A percentile compares a stretch with the other conserved stretches of the same genome.
These are phyloP conservation scores for Ophthalmolycus amberensis DNA, from an alignment of 2,113 vertebrate genomes.

Conservation along the genomic window DNA sequence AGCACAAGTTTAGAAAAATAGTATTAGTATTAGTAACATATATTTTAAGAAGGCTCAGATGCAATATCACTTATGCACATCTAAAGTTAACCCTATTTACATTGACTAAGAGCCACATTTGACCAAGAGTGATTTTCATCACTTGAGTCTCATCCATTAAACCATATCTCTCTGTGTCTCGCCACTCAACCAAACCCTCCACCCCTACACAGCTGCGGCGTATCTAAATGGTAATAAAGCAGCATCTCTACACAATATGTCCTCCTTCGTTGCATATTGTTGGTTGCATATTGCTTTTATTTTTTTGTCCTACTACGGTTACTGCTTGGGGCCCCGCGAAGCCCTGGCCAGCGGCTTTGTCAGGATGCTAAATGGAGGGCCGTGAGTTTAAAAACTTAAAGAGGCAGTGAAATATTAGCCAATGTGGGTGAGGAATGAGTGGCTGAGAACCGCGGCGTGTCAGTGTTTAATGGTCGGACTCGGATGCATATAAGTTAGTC, in stretches of 20 bases:
- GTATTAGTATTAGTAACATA: not conserved
- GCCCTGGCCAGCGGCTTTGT: conserved; percentile 78
- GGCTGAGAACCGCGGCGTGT: conserved; percentile 91
- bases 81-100: conserved; percentile 56
- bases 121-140: conserved; percentile 63
- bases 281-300: conserved; percentile 68
- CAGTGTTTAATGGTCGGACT: conserved; percentile 97
- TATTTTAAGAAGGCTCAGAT: conserved; percentile 23
- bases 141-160: conserved; percentile 73
- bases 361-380: conserved; percentile 90
- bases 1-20: conserved; percentile 13
- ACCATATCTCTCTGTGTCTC: conserved; percentile 43
- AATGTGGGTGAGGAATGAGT: conserved; percentile 97
- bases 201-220: conserved; percentile 24
- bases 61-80: conserved; percentile 33
- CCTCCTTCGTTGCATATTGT: conserved; percentile 54
- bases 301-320: conserved; percentile 28
- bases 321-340: conserved; percentile 41
- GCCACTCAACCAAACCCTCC: conserved; percentile 28
- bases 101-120: conserved; percentile 46
- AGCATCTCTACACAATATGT: conserved; percentile 62
- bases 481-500: conserved; percentile 98
- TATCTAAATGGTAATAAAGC: conserved; percentile 81
- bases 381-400: conserved; percentile 95
- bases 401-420: conserved; percentile 97